Conservation (phyloP, 2,888 invertebrate genomes). For the Chironomus tentans region DNA sequence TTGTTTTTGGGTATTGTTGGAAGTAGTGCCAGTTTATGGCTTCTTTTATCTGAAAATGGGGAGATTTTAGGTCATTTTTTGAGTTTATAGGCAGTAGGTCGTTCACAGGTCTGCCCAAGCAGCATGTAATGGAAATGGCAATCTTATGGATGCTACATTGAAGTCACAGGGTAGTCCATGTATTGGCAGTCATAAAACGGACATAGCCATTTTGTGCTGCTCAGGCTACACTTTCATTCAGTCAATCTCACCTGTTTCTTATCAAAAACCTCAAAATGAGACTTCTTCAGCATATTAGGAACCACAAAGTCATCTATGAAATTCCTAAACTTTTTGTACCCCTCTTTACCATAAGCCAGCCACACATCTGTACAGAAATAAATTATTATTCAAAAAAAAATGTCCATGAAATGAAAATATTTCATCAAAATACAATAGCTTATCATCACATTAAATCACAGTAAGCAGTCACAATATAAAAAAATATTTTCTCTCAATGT, state of each 20-base stretch:
- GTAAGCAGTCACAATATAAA: background rate
- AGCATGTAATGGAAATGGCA: too few relatives aligned
- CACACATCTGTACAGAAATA: conserved; percentile 5
- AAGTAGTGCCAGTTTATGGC: conserved; percentile 41
- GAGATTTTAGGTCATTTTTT: background rate
- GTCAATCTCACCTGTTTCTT: conserved; percentile 32
- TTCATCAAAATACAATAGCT: background rate
- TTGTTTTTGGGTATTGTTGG: conserved; percentile 31
- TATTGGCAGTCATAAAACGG: too few relatives aligned
- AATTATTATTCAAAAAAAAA: too few relatives aligned
- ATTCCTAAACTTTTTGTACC: conserved; percentile 46
- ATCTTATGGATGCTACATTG: too few relatives aligned
- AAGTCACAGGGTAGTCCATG: too few relatives aligned
- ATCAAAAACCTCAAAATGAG: conserved; percentile 36
- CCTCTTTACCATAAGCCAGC: conserved; percentile 13
- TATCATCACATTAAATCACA: background rate
- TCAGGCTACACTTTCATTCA: too few relatives aligned
- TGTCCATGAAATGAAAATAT: background rate
- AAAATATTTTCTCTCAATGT: background rate
- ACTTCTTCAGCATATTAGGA: conserved; percentile 48
- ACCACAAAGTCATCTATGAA: conserved; percentile 51
- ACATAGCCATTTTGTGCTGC: too few relatives aligned
- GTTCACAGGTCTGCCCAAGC: too few relatives aligned
- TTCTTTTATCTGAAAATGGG: conserved; percentile 31
- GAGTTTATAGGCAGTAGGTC: too few relatives aligned